These are phyloP conservation scores for Puffinus mauretanicus DNA, from an alignment of 2,113 vertebrate genomes.

Conservation along the genomic window DNA sequence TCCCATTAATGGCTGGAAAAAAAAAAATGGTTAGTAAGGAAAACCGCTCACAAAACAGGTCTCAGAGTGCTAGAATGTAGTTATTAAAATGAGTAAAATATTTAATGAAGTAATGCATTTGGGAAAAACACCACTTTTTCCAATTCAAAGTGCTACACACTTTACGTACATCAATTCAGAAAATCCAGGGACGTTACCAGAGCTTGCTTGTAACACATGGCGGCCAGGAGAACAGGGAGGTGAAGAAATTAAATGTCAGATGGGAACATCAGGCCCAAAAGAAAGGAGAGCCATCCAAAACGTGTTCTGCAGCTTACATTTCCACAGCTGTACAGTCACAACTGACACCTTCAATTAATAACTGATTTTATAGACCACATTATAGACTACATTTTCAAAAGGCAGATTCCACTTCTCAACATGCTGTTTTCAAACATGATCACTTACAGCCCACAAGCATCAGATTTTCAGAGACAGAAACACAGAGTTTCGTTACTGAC, in stretches of 20 bases:
- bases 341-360: background rate
- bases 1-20: slow-evolving; percentile 90
- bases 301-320: background rate
- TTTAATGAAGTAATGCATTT: background rate
- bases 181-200: background rate
- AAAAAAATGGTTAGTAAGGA: background rate
- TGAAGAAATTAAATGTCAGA: background rate
- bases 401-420: background rate
- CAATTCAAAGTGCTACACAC: background rate
- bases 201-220: background rate
- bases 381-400: background rate
- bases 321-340: background rate
- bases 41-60: background rate
- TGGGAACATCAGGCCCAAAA: background rate
- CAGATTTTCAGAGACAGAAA: background rate
- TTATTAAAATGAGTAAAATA: background rate
- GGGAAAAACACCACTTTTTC: background rate
- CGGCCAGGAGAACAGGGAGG: background rate
- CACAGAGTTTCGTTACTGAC: background rate
- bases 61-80: background rate
- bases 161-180: background rate
- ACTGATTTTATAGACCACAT: background rate
- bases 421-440: background rate
- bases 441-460: background rate
- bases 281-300: background rate